Evolutionary conservation across 2,113 vertebrate species (phyloP), one percentile per base, ranked within the genome.

Genomic region (Notechis scutatus): DNA sequence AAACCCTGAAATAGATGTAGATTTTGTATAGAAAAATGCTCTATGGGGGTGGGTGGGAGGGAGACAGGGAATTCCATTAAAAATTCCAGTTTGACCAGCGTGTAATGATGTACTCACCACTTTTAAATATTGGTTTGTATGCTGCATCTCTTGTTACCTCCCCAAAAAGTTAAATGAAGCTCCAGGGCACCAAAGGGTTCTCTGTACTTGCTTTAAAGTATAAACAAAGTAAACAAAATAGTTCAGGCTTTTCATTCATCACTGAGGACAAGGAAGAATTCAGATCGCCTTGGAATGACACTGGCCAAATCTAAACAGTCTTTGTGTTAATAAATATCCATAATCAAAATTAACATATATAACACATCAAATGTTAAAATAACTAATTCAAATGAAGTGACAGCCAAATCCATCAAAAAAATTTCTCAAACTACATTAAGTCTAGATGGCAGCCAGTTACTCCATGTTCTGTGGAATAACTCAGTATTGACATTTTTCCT

Each of bases 11-110:
- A 81, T 1, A 9, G 34, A 81, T 81, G 6, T 39, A 42, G 74
- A 42, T 81, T 81, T 81, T 81, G 34, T 81, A 42, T 9, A 81
- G 34, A 81, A 42, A 42, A 81, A 81, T 39, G 7, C 74, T 81
- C 1, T 81, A 1, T 7, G 0, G 4, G 29, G 12, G 1, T 0
- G 4, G 29, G 11, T 0, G 29, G 61, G 3, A 0, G 45, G 47
- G 21, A 24, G 42, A 47, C 3, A 24, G 45, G 45, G 23, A 47
- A 50, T 81, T 81, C 34, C n/a, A 81, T 2, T 81, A 18, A 81
- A 81, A 81, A 81, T 39, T 81, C 69, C n/a, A 81, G 2, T 81
- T 81, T 81, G 69, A 39, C n/a, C 34, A 81, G 26, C 10, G 24
- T 61, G 57, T 61, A 61, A 74, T 74, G n/a, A 39, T 39, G 14